Evolutionary conservation across 2,888 invertebrate species (phyloP).

Genomic region (Nephrotoma guestfalica): DNA sequence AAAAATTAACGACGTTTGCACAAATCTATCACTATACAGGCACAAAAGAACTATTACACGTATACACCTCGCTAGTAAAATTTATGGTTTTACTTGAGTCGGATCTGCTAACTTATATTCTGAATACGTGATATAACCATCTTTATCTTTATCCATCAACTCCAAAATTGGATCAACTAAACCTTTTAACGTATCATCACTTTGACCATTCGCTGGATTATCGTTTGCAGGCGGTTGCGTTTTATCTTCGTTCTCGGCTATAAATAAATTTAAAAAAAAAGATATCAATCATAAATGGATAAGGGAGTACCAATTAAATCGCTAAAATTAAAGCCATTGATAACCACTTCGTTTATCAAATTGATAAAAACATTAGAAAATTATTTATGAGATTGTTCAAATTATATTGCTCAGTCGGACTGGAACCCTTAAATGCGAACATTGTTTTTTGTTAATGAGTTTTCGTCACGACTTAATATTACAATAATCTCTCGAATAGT

Average conservation of each 20-base stretch:
- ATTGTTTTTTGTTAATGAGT: background rate
- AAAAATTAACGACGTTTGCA: background rate
- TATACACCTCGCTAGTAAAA: background rate
- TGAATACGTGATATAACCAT: conserved; percentile 41
- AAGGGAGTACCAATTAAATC: background rate
- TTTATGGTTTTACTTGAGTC: background rate
- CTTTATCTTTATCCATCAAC: conserved; percentile 39
- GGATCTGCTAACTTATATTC: conserved; percentile 21
- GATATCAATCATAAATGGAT: background rate
- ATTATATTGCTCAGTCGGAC: background rate
- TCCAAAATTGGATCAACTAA: conserved; percentile 36
- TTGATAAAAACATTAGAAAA: conserved; percentile 1
- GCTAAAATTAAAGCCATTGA: background rate
- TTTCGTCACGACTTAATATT: background rate
- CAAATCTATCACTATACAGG: background rate
- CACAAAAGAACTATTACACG: background rate
- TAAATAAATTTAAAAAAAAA: background rate
- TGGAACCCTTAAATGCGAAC: background rate
- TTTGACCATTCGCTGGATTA: conserved; percentile 4
- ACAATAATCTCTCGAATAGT: background rate
- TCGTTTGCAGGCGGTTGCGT: background rate
- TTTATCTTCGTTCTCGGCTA: background rate
- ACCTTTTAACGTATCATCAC: conserved; percentile 17
- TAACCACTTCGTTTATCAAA: background rate
- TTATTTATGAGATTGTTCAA: background rate